These are phyloP conservation scores for Acanthurus tractus DNA, from an alignment of 2,797 vertebrate species.

Conservation along the genomic window DNA sequence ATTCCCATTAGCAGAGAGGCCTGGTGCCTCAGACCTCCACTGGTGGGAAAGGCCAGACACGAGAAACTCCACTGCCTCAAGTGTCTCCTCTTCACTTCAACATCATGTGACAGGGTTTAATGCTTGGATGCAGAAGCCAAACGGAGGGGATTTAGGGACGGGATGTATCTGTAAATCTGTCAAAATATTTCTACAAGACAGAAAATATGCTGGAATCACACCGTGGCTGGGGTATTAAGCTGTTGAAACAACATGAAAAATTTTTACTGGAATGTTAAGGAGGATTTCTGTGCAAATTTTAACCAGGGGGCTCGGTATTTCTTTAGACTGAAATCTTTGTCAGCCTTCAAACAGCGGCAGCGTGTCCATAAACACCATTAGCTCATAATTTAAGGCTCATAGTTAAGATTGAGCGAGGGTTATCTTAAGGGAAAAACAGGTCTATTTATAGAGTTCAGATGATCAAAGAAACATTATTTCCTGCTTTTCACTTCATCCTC, in stretches of 20 bases:
- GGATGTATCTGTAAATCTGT: slow-evolving; percentile 83
- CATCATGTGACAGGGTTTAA: slow-evolving; percentile 83
- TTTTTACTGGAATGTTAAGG: slow-evolving; percentile 79
- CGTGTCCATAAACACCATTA: slow-evolving; percentile 59
- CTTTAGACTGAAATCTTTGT: slow-evolving; percentile 67
- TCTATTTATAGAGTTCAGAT: slow-evolving; percentile 42
- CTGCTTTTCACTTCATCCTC: slow-evolving; percentile 19
- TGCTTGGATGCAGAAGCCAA: slow-evolving; percentile 80
- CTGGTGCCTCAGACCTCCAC: slow-evolving; percentile 73
- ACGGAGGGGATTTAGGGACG: slow-evolving; percentile 79
- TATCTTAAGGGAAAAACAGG: slow-evolving; percentile 41
- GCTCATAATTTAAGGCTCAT: slow-evolving; percentile 66
- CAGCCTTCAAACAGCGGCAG: slow-evolving; percentile 69
- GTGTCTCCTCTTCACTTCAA: slow-evolving; percentile 77
- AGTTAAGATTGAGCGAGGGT: slow-evolving; percentile 51
- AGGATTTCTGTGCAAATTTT: slow-evolving; percentile 80
- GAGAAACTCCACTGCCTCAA: slow-evolving; percentile 74
- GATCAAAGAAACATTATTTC: slow-evolving; percentile 45
- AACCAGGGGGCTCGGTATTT: slow-evolving; percentile 65
- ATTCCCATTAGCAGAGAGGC: slow-evolving; percentile 75
- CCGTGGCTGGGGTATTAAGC: slow-evolving; percentile 78
- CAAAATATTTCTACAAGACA: slow-evolving; percentile 84
- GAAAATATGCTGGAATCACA: slow-evolving; percentile 83
- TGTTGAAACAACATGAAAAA: slow-evolving; percentile 82
- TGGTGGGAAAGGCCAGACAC: slow-evolving; percentile 79